phyloP scores from a whole-genome alignment of 1,140 invertebrate species.

The Adoxophyes honmai region DNA sequence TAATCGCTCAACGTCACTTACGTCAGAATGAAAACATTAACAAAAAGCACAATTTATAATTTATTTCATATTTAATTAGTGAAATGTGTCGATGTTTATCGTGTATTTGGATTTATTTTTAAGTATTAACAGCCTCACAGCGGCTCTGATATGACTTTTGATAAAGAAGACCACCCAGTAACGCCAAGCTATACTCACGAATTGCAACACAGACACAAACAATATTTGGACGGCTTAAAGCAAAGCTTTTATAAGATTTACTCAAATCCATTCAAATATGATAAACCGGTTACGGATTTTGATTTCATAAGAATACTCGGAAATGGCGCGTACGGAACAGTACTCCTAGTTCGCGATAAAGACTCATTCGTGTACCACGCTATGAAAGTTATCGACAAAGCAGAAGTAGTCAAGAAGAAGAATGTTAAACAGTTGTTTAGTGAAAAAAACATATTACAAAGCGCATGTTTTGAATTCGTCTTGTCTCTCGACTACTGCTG shows the following conservation, averaged over 20 bases:
- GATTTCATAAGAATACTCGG: conserved; percentile 80
- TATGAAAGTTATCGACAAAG: conserved; percentile 94
- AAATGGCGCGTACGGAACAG: conserved; percentile 91
- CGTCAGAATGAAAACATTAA: no score
- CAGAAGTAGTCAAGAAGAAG: conserved; percentile 88
- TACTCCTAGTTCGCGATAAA: conserved; percentile 89
- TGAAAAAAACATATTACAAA: conserved; percentile 90
- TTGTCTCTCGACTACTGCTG: conserved; percentile 88
- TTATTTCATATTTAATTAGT: no score
- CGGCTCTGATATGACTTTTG: conserved; percentile 27
- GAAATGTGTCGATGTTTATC: no score
- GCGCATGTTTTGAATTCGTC: conserved; percentile 89
- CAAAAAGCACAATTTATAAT: no score
- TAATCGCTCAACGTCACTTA: no score
- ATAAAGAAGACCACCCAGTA: conserved; percentile 34
- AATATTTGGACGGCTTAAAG: conserved; percentile 52
- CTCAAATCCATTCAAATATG: conserved; percentile 22
- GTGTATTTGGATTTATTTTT: background rate
- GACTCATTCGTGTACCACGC: conserved; percentile 83
- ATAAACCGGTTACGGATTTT: conserved; percentile 51
- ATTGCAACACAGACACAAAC: conserved; percentile 40
- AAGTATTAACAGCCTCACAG: background rate
- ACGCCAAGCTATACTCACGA: conserved; percentile 32
- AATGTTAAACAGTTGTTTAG: conserved; percentile 89
- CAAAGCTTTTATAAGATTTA: conserved; percentile 43